Conservation (phyloP, 35 echinoderm and acorn worm species). For the Heliocidaris erythrogramma region DNA sequence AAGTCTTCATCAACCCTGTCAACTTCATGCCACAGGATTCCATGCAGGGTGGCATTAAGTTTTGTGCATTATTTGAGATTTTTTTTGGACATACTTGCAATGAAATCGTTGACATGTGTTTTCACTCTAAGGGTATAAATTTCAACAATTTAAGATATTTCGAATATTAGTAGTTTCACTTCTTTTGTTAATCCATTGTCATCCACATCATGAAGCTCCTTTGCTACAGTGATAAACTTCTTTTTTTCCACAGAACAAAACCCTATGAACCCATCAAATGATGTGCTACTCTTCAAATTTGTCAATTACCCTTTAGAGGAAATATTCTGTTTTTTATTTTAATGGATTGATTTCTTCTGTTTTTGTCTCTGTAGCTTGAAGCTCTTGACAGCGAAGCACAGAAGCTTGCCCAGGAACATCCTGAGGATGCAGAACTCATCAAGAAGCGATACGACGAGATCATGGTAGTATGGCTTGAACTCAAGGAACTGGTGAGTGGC, state of each 20-base stretch:
- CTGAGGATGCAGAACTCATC: conserved; percentile 93
- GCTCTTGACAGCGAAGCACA: conserved; percentile 86
- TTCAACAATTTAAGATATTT: too few species aligned
- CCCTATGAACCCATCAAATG: not conserved
- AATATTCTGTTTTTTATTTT: not conserved
- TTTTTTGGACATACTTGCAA: too few species aligned
- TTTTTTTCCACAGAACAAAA: not conserved
- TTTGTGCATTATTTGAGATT: not conserved
- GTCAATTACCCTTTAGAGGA: not conserved
- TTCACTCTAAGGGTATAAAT: too few species aligned
- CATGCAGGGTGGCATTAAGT: too few species aligned
- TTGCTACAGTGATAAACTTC: too few species aligned
- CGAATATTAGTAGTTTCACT: too few species aligned
- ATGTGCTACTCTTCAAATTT: not conserved
- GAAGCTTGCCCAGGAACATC: conserved; percentile 88
- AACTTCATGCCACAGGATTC: not conserved
- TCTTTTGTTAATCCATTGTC: too few species aligned
- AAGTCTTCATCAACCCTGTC: not conserved
- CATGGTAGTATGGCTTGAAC: conserved; percentile 89
- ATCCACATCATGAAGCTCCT: too few species aligned
- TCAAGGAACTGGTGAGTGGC: conserved; percentile 87
- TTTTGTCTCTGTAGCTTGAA: conserved; percentile 70
- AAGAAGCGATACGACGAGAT: conserved; percentile 70
- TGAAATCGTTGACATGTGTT: too few species aligned
- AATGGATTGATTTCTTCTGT: not conserved